Conservation (phyloP, 2,113 vertebrate genomes). For the Cichladusa arquata region DNA sequence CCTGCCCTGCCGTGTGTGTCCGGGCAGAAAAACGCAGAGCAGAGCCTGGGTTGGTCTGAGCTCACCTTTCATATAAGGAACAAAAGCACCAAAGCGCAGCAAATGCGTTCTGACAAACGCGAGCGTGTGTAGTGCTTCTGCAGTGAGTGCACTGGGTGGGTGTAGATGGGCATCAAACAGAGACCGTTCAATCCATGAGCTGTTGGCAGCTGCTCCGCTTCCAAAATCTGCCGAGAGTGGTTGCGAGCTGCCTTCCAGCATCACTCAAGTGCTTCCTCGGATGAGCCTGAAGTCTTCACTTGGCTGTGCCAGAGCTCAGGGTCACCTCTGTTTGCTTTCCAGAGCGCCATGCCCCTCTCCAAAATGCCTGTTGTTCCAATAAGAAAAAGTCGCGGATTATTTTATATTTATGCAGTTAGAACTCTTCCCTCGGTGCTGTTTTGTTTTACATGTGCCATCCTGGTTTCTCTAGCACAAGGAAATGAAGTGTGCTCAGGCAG, state of each 20-base stretch:
- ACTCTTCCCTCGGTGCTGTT: neutral
- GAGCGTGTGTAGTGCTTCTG: accelerated
- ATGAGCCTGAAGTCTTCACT: neutral
- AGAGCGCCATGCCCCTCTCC: neutral
- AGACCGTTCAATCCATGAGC: accelerated
- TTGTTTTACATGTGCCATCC: neutral
- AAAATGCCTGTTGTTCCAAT: neutral
- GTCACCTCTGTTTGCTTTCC: neutral
- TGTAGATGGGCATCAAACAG: accelerated
- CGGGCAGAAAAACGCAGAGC: accelerated
- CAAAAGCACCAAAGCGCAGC: neutral
- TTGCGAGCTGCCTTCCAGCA: neutral
- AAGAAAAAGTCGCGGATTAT: neutral
- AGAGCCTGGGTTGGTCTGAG: accelerated
- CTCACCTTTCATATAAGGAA: accelerated
- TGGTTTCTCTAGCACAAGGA: neutral
- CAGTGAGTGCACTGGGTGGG: accelerated
- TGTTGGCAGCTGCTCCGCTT: neutral
- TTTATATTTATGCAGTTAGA: neutral
- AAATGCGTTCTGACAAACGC: accelerated
- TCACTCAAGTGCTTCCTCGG: neutral
- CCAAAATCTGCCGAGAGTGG: accelerated
- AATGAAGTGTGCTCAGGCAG: neutral
- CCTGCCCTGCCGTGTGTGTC: neutral
- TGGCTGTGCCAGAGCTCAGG: neutral